Evolutionary conservation across 2,888 invertebrate genomes (phyloP), one percentile per base, ranked within the genome.

Genomic region (Sturmia bella): DNA sequence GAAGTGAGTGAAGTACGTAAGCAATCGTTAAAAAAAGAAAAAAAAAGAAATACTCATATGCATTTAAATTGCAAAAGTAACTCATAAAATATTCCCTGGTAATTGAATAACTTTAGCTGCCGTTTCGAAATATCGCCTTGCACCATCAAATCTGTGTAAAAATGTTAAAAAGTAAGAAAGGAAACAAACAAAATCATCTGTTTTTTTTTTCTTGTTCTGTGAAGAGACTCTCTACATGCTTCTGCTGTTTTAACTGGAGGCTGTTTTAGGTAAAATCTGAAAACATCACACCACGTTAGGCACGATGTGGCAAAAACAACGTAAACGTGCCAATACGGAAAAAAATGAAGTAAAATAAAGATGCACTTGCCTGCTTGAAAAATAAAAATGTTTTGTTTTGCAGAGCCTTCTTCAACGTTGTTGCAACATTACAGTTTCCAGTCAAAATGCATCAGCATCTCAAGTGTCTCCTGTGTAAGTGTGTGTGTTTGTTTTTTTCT

Each of bases 71-170:
- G 63, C 68, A 64, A 69, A 56, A 63, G 63, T 19, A 69, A 69
- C 52, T 52, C 43, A 48, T 21, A 64, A 69, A 75, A 75, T 63
- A 54, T 59, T 66, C 70, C 52, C 24, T n/a, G 45, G 69, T 75
- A 80, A 80, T 80, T 80, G 80, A 80, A 80, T 80, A 80, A 75
- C 80, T 75, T 70, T 69, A 70, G 70, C 80, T 80, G 80, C 80
- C 70, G 75, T 59, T 70, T 68, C 41, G 3, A 50, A 70, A 63
- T 52, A 50, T 63, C 57, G 17, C 41, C 41, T 57, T 13, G 13
- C 48, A 39, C 15, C 24, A 19, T 74, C 27, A 32, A 41, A 45
- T 61, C 11, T 54, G 79, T 39, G 19, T 15, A 59, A 56, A 48
- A 57, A 27, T 27, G 5, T 66, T n/a, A 19, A 52, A 21, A 52